These are phyloP conservation scores for Variabilichromis moorii DNA, from an alignment of 2,113 vertebrate genomes.

Conservation along the genomic window DNA sequence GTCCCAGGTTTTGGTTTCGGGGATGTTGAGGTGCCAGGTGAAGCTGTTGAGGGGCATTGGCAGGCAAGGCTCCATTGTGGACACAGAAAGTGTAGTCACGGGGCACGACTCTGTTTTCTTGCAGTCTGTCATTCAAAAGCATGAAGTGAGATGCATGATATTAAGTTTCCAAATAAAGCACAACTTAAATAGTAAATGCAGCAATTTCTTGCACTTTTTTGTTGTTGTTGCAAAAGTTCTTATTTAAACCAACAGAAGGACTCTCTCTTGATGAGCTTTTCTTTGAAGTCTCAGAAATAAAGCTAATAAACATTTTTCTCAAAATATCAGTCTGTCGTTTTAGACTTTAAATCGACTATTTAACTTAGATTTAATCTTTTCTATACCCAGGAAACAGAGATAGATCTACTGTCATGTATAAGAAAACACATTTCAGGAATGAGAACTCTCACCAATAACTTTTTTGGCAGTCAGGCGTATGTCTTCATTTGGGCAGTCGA, in stretches of 20 bases:
- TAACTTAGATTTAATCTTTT: neutral
- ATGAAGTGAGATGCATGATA: neutral
- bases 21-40: slow-evolving; percentile 77
- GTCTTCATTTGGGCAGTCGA: slow-evolving; percentile 76
- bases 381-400: neutral
- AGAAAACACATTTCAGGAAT: neutral
- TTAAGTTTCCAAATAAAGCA: neutral
- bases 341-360: neutral
- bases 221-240: neutral
- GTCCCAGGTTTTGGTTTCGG: slow-evolving; percentile 61
- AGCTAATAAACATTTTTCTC: neutral
- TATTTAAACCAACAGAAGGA: neutral
- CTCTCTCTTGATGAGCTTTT: neutral
- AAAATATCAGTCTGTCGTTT: neutral
- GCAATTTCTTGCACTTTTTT: neutral
- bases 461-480: slow-evolving; percentile 74
- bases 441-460: slow-evolving; percentile 44
- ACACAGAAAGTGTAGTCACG: slow-evolving; percentile 63
- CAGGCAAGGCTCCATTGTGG: slow-evolving; percentile 63
- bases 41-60: slow-evolving; percentile 72
- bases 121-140: slow-evolving; percentile 49
- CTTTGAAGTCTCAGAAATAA: neutral
- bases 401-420: neutral
- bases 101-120: slow-evolving; percentile 50
- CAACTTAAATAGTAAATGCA: neutral